Evolutionary conservation across 1,140 invertebrate genomes (phyloP).

Genomic region (Agrypnia vestita): DNA sequence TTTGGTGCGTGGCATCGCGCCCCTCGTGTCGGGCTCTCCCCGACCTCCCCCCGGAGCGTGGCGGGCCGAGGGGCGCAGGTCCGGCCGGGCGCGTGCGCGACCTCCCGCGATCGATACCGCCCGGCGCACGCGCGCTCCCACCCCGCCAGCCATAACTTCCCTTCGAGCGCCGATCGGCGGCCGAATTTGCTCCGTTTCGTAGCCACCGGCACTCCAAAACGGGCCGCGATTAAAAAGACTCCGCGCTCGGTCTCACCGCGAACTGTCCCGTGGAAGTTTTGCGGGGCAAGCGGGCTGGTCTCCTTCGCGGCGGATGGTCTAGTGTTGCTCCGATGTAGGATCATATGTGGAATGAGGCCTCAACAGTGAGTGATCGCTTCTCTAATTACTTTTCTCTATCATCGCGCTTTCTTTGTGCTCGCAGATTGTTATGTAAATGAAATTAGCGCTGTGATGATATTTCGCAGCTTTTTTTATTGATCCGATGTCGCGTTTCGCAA

Average conservation of each 20-base stretch:
- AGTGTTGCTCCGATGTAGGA: constrained; percentile 37
- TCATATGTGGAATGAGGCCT: constrained; percentile 36
- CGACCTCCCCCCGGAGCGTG: constrained; percentile 9
- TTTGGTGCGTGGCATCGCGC: not conserved
- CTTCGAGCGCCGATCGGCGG: constrained; percentile 24
- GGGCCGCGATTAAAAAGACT: not conserved
- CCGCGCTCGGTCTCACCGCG: not conserved
- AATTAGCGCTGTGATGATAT: not conserved
- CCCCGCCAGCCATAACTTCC: constrained; percentile 22
- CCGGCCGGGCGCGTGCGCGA: constrained; percentile 7
- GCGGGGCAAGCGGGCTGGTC: not conserved
- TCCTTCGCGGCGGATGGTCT: not conserved
- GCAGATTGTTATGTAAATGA: constrained; percentile 1
- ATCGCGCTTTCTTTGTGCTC: not conserved
- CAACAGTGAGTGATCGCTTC: constrained; percentile 31
- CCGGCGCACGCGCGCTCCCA: constrained; percentile 6
- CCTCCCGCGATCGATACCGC: constrained; percentile 15
- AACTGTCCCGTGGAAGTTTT: not conserved
- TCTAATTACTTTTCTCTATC: constrained; percentile 6
- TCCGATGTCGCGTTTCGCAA: not conserved
- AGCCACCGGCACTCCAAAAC: constrained; percentile 6
- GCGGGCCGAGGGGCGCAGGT: constrained; percentile 14
- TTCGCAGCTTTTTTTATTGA: not conserved
- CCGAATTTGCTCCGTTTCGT: constrained; percentile 15
- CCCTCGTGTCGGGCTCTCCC: constrained; percentile 3